These are phyloP conservation scores for Felis catus DNA, from an alignment of 2,113 vertebrate species.

Conservation along the genomic window DNA sequence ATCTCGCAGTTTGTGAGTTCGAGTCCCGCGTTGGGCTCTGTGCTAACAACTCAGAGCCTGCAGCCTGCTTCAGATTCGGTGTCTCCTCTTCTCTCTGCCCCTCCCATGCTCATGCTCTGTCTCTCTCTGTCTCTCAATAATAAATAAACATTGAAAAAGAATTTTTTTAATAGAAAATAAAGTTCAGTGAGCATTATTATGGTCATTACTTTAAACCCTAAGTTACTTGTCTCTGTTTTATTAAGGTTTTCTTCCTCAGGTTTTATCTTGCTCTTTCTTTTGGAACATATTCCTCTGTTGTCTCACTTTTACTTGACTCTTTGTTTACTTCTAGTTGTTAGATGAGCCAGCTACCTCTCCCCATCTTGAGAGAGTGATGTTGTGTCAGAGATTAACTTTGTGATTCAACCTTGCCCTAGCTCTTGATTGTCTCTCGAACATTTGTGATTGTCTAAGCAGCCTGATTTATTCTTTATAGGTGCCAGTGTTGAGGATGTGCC, in stretches of 20 bases:
- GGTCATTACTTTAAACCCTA: background rate
- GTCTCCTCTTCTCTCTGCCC: no score
- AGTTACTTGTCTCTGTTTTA: background rate
- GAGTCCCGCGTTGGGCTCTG: fast-evolving
- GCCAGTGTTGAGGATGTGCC: background rate
- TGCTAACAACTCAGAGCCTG: no score
- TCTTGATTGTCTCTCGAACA: background rate
- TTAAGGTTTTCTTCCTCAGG: background rate
- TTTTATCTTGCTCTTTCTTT: background rate
- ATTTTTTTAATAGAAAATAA: no score
- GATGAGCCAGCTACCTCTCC: background rate
- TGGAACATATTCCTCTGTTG: background rate
- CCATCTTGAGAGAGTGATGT: background rate
- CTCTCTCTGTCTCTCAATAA: no score
- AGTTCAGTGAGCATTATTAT: background rate
- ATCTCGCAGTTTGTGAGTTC: no score
- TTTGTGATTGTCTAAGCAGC: background rate
- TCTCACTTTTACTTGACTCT: background rate
- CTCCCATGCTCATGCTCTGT: no score
- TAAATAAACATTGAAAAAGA: no score
- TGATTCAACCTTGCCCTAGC: background rate
- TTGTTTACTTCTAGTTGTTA: background rate
- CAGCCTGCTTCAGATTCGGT: no score
- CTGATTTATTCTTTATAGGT: background rate
- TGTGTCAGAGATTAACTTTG: background rate